A percentile compares a stretch with the other conserved stretches of the same genome.
Evolutionary conservation across 1,140 invertebrate species (phyloP).

Genomic region (Diorhabda carinulata): DNA sequence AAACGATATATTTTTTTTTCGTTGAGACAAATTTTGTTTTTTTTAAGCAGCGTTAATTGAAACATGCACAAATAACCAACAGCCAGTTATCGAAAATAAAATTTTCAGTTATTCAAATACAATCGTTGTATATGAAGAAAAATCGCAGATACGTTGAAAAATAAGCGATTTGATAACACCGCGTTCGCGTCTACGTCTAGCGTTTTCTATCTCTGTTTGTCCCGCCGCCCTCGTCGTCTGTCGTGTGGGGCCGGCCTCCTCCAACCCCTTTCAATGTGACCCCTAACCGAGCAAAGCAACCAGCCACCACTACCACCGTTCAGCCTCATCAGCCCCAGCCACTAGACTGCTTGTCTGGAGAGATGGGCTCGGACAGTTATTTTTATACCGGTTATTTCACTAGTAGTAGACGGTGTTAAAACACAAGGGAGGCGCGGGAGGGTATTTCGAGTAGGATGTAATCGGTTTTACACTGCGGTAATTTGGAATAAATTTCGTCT

Average conservation of each 20-base stretch:
- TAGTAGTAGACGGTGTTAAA: not conserved
- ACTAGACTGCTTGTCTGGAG: slow-evolving; percentile 1
- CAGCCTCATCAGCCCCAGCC: not conserved
- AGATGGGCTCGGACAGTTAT: not conserved
- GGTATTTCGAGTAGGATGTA: not conserved
- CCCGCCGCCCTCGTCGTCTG: slow-evolving; percentile 5
- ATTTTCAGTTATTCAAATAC: no score
- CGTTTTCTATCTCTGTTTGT: not conserved
- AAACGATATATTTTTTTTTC: no score
- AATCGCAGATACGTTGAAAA: no score
- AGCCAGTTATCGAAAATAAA: no score
- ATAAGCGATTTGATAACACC: not conserved
- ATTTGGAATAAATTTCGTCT: no score
- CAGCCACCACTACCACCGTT: not conserved
- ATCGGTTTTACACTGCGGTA: no score
- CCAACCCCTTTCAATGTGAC: slow-evolving; percentile 18
- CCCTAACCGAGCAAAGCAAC: slow-evolving; percentile 10
- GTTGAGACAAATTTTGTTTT: no score
- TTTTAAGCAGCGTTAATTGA: no score
- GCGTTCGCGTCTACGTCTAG: not conserved
- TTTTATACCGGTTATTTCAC: not conserved
- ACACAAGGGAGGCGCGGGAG: not conserved
- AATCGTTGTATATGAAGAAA: no score
- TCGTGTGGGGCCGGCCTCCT: slow-evolving; percentile 6
- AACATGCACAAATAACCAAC: no score